Evolutionary conservation across 2,888 invertebrate genomes (phyloP).

Genomic region (Melanostoma scalare): DNA sequence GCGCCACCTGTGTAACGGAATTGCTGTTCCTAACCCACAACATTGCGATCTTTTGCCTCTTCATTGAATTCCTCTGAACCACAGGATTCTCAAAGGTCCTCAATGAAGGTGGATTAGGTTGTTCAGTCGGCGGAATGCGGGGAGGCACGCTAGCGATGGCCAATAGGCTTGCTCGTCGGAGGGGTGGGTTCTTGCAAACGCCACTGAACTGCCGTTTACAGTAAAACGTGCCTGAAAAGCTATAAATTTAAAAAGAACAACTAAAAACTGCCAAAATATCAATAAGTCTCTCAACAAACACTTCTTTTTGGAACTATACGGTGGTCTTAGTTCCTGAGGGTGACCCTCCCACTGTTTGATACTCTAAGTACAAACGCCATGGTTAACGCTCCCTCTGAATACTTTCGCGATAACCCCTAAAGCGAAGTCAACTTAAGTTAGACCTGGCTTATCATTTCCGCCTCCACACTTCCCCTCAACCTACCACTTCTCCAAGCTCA

Average conservation of each 20-base stretch:
- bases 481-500: no score
- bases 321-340: neutral
- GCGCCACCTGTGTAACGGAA: conserved; percentile 31
- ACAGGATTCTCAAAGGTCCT: neutral
- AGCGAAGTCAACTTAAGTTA: no score
- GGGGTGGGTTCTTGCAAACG: neutral
- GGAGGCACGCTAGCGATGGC: conserved; percentile 5
- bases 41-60: no score
- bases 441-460: no score
- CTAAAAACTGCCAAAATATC: neutral
- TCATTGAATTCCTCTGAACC: neutral
- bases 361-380: neutral
- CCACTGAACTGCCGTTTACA: conserved; percentile 4
- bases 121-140: neutral
- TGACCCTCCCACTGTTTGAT: conserved; percentile 5
- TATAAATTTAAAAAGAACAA: neutral
- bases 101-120: neutral
- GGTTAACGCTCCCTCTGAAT: neutral
- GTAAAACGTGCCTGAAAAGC: neutral
- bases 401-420: neutral
- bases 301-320: no score
- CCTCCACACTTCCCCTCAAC: no score
- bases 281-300: no score
- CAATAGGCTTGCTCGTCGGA: neutral
- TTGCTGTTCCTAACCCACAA: neutral